Percentiles rank a stretch among this genome's conserved stretches.
Conservation (phyloP, 53 echinoderm and acorn worm genomes). For the Paelopatides confundens region DNA sequence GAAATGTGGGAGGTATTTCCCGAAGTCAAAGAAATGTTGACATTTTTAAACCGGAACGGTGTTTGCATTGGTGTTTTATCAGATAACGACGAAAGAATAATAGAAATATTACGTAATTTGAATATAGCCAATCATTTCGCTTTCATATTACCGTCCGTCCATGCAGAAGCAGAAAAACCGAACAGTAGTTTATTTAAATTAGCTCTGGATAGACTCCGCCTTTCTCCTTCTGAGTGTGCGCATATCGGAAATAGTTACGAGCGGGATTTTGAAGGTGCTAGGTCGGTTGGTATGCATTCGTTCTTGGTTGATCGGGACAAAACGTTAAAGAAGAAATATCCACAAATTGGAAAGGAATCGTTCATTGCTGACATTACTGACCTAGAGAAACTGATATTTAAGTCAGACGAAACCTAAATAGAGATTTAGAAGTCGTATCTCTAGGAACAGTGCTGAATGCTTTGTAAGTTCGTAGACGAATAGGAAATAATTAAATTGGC, state of each 20-base stretch:
- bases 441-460: no score
- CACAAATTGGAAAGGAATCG: constrained; percentile 59
- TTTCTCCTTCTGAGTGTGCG: constrained; percentile 64
- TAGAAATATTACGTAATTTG: constrained; percentile 59
- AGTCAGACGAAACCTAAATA: no score
- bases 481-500: no score
- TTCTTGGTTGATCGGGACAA: constrained; percentile 78
- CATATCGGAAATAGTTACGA: constrained; percentile 86
- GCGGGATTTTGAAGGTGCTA: constrained; percentile 77
- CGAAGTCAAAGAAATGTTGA: constrained; percentile 86
- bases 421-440: no score
- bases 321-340: constrained; percentile 8
- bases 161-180: constrained; percentile 71
- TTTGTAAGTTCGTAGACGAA: no score
- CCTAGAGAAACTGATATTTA: constrained; percentile 54
- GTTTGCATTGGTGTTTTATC: constrained; percentile 84
- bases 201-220: constrained; percentile 72
- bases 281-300: constrained; percentile 78
- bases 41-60: constrained; percentile 79
- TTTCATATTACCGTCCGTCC: constrained; percentile 78
- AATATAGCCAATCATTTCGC: constrained; percentile 81
- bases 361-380: constrained; percentile 73
- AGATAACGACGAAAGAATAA: constrained; percentile 81
- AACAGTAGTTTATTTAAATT: constrained; percentile 74
- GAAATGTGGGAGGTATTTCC: constrained; percentile 81